Base-by-base conservation (phyloP, 2,113 vertebrate species). In the Etia nguti region DNA sequence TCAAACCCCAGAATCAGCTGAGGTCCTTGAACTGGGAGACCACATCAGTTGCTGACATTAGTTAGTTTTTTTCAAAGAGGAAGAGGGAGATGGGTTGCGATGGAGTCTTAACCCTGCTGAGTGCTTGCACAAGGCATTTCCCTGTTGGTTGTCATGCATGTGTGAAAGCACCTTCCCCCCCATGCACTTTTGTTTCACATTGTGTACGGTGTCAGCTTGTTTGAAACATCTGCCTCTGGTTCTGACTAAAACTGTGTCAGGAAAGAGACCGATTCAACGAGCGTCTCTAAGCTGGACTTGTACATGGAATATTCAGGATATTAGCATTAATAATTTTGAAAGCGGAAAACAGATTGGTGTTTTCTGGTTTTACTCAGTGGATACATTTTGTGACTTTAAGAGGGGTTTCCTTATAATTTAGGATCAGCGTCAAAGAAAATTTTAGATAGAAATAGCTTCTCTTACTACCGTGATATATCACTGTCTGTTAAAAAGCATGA, bases 111-210 rank as follows among this genome's bases (percentile, higher is more conserved):
- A 65, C 84, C 73, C 86, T 26, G 82, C 80, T 65, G 57, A 90
- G 50, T 92, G 92, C 94, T 94, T 92, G 91, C 92, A 91, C 90
- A 87, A 90, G 93, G 89, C 94, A 90, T 94, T 94, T 94, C 91
- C 89, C 41, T 89, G 90, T 86, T 86, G 90, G 88, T 86, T 93
- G 89, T 93, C 88, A 86, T 90, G 89, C 90, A 89, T 90, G 84
- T 91, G 90, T 79, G 85, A 91, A 90, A 86, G 68, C 62, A 1
- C 29, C 59, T 56, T 46, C 55, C 29, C 11, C 56, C 65, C 59
- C 57, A 70, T 59, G 81, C 81, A 62, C 86, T 91, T 90, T 87
- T 90, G 90, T 90, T 91, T 91, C 86, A 85, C 88, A 79, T 91
- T 90, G 89, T 82, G 83, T 65, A 12, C 62, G 79, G 84, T 81